Base-by-base conservation (phyloP, 2,113 vertebrate species). In the Catagonus wagneri region DNA sequence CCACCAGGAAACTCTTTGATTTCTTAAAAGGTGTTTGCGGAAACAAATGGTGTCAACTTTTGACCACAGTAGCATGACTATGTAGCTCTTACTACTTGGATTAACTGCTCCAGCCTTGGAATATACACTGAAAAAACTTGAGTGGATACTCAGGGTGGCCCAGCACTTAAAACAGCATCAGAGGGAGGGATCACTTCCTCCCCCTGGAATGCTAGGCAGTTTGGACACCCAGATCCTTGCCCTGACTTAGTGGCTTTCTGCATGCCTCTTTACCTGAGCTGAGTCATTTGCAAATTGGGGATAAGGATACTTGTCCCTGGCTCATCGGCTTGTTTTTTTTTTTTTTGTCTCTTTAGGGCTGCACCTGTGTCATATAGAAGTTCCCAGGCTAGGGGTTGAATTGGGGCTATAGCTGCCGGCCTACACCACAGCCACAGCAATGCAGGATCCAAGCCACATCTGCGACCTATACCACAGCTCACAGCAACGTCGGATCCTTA, bases 201-300 rank as follows among this genome's bases (percentile, higher is more conserved):
- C 50, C 19, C 80, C 71, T 3, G 50, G 93, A 95, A 91, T 80
- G 90, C 32, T 6, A 58, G 72, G 39, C 54, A 91, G 66, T 58
- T 87, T 22, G 71, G 90, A 32, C 60, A 44, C 32, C 75, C n/a
- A 66, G 90, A 32, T 81, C 78, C 27, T 85, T 44, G 90, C 75
- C 66, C 78, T 83, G 90, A 83, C 29, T 86, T 83, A 75, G 79
- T 72, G 74, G n/a, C 74, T 92, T 92, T 93, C 56, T 3, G 2
- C 52, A 66, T 8, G 25, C 72, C 56, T 81, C 56, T 84, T 74
- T 76, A 60, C 71, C 65, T 44, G 79, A 86, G 87, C 68, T 85
- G 96, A 94, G 88, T 96, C 93, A 94, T 39, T 63, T 78, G 52
- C 36, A 87, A 92, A 95, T 65, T 83, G 91, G 56, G 34, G 69